Base-by-base conservation (phyloP, 2,888 invertebrate genomes). In the Dioctria rufipes region DNA sequence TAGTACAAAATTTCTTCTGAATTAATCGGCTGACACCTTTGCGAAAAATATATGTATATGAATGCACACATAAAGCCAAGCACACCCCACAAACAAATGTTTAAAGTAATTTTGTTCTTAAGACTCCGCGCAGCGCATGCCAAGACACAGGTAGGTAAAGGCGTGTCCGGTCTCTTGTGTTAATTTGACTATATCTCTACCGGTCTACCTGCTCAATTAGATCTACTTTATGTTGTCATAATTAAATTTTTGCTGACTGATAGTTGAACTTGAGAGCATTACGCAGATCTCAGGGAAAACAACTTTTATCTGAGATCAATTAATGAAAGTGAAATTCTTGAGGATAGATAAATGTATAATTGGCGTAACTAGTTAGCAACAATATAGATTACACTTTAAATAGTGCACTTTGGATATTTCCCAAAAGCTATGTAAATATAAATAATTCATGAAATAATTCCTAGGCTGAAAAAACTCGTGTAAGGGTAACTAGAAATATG, bases 281-380 rank as follows among this genome's bases (percentile, higher is more conserved):
- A 42, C 65, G 65, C 65, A 65, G 46, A 46, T 46, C 8, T 46
- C 46, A 46, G 69, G 69, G 69, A 51, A 49, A 69, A 37, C 69
- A 51, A 51, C 69, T 69, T 69, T 69, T 69, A 51, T 69, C 51
- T 3, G 51, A 9, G 49, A 61, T 54, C 51, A 69, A 69, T 69
- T 69, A 69, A 69, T 69, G 69, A 69, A 69, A 69, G 69, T 69
- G 51, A 69, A 69, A 69, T 69, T 69, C 67, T 67, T 67, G 37
- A 8, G 13, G 25, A 46, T 25, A 46, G 46, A 46, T 46, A 46
- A 46, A 46, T 25, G 25, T 25, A 25, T 25, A 25, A 25, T 25
- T 25, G 25, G 25, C 25, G 25, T 25, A 25, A 25, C 25, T 25
- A 25, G 25, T 25, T 25, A 25, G 25, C 25, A 25, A 25, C 25